Evolutionary conservation across 1,140 invertebrate genomes (phyloP), one percentile per base, ranked within the genome.

Genomic region (Cotesia glomerata): DNA sequence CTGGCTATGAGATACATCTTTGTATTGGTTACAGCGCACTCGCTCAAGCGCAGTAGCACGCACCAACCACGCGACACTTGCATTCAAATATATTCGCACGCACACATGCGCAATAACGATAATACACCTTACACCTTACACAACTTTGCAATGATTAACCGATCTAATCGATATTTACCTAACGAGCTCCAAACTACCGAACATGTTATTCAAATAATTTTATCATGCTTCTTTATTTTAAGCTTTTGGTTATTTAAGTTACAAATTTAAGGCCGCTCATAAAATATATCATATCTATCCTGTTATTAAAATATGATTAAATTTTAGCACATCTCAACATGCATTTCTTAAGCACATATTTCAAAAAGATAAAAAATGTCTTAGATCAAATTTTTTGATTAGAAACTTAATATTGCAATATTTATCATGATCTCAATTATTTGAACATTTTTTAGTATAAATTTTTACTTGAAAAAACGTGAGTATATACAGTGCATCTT

Each of bases 221-320:
- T 14, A 78, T 36, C 26, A 83, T 78, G 71, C 72, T 75, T 71
- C 75, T 79, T 80, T 79, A 82, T 81, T 81, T 82, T 80, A 74
- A 70, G 1, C 39, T 8, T 59, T 18, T 59, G 58, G 1, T 3
- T 32, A 8, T 72, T 36, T 18, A 59, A 32, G 35, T 13, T 39
- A 39, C 7, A 5, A 39, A 39, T 39, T 39, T 18, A 18, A 18
- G 18, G 18, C 18, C 18, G 18, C 18, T 18, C 18, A 1, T 18
- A 18, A 18, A 18, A 18, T 45, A 39, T 35, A 8, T 63, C 16
- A 14, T 14, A 5, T 56, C 16, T 5, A 13, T 16, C 2, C 54
- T 56, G 11, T 8, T n/a, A 56, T 5, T 56, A 16, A 26, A 26
- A 26, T 26, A 26, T 26, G 0, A 26, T 26, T 26, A 26, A 26